Evolutionary conservation across 2,888 invertebrate genomes (phyloP).

Genomic region (Drosophila buzzatii): DNA sequence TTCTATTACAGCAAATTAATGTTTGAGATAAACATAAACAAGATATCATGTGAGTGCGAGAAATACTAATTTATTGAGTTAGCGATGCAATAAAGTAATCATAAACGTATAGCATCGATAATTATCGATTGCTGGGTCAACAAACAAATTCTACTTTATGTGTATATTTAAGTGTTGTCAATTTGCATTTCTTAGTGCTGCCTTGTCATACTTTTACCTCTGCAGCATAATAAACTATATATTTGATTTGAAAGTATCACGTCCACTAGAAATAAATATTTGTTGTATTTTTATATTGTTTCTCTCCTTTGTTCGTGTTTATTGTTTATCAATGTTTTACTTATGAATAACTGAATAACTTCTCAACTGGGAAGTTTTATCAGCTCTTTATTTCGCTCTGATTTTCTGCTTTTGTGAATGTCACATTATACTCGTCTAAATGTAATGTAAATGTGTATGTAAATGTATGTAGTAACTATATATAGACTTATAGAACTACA

Average conservation of each 20-base stretch:
- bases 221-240: background rate
- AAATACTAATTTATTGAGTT: background rate
- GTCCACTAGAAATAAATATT: background rate
- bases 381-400: background rate
- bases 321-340: background rate
- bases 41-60: background rate
- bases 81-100: background rate
- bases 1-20: background rate
- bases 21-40: background rate
- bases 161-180: background rate
- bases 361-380: background rate
- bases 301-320: background rate
- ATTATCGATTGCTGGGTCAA: background rate
- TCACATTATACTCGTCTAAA: conserved; percentile 13
- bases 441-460: conserved; percentile 30
- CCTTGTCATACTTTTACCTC: background rate
- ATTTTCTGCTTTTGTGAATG: conserved; percentile 15
- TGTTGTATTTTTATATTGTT: background rate
- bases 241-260: background rate
- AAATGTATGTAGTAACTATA: conserved; percentile 18
- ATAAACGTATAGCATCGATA: conserved; percentile 1
- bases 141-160: background rate
- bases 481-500: conserved; percentile 16
- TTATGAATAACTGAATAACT: background rate
- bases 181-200: background rate